These are phyloP conservation scores for Teleogryllus occipitalis DNA, from an alignment of 1,140 invertebrate genomes.

Conservation along the genomic window DNA sequence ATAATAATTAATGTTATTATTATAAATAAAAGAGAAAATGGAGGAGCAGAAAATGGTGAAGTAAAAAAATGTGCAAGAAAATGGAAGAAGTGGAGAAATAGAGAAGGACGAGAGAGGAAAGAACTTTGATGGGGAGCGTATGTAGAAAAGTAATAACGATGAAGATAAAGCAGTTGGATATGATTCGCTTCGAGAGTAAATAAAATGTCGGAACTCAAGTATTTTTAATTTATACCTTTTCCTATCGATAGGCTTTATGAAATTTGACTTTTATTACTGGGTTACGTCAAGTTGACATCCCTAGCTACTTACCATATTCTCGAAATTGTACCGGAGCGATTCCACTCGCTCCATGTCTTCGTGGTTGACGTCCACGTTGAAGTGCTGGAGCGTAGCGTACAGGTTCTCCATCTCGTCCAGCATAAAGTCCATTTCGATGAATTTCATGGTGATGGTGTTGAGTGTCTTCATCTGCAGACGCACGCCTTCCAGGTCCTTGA, in stretches of 20 bases:
- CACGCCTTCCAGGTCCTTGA: constrained; percentile 65
- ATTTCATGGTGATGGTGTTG: constrained; percentile 50
- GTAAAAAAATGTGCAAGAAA: too few relatives aligned
- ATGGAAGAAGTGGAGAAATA: too few relatives aligned
- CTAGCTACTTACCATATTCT: constrained; percentile 50
- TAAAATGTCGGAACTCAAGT: neutral
- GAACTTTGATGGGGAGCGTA: too few relatives aligned
- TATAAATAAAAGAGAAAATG: too few relatives aligned
- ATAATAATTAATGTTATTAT: too few relatives aligned
- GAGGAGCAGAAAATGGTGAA: too few relatives aligned
- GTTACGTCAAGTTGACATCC: neutral
- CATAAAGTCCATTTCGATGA: constrained; percentile 59
- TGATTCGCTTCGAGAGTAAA: neutral
- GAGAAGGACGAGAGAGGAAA: too few relatives aligned
- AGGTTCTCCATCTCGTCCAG: constrained; percentile 69
- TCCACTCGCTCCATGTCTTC: constrained; percentile 74
- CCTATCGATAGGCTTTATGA: neutral
- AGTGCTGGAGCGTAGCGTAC: constrained; percentile 61
- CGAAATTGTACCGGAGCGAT: constrained; percentile 65
- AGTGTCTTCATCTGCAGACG: constrained; percentile 64
- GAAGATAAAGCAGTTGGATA: too few relatives aligned
- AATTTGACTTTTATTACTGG: neutral
- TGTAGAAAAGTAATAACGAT: too few relatives aligned
- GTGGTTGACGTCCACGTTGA: constrained; percentile 59
- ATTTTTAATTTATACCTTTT: neutral